Conservation (phyloP, 2,888 invertebrate species). For the Andrena hattorfiana region DNA sequence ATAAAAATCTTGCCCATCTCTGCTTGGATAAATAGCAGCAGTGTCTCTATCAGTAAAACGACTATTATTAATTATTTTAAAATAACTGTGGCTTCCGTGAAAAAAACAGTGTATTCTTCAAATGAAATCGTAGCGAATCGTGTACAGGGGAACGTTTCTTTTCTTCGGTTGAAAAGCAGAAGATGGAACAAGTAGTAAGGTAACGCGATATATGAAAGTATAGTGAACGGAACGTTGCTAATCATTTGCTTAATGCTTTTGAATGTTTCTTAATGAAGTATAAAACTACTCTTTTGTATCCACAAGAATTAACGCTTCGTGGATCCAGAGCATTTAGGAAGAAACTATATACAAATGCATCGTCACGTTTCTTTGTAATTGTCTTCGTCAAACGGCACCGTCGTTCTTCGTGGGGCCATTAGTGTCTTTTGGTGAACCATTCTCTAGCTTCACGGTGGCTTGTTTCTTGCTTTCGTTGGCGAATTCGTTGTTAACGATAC, state of each 20-base stretch:
- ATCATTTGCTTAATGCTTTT: too few relatives aligned
- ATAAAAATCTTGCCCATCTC: too few relatives aligned
- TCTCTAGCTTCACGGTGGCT: slow-evolving; percentile 12
- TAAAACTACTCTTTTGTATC: too few relatives aligned
- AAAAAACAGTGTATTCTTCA: slow-evolving; percentile 23
- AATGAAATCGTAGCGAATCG: background rate
- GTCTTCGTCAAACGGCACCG: slow-evolving; percentile 14
- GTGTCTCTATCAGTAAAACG: too few relatives aligned
- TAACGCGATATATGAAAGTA: too few relatives aligned
- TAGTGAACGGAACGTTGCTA: too few relatives aligned
- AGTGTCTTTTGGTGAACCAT: slow-evolving; percentile 8
- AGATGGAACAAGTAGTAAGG: too few relatives aligned
- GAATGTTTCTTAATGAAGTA: too few relatives aligned
- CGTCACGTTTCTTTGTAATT: background rate
- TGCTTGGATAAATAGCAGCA: too few relatives aligned
- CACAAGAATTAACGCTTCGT: too few relatives aligned
- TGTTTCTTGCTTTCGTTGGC: background rate
- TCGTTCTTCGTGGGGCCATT: slow-evolving; percentile 6
- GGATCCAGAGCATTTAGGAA: too few relatives aligned
- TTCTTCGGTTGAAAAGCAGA: background rate
- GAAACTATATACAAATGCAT: slow-evolving; percentile 2
- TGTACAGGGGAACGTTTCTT: background rate
- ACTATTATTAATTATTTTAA: too few relatives aligned
- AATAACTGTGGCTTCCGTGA: background rate
- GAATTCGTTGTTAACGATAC: slow-evolving; percentile 1